Percentiles rank a stretch among this genome's conserved stretches.
Conservation (phyloP, 1,140 invertebrate genomes). For the Sitobion miscanthi region DNA sequence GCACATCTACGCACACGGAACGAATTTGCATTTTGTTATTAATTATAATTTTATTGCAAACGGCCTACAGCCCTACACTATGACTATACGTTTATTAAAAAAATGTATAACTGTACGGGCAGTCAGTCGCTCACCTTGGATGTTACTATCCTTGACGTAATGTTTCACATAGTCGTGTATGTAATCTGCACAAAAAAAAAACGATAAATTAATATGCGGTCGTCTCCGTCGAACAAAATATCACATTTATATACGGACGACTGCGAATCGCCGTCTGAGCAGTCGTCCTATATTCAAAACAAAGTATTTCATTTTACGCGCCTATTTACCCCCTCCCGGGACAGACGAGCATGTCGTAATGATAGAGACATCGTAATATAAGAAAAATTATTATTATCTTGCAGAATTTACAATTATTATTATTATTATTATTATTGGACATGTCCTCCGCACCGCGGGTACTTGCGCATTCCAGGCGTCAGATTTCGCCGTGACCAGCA, state of each 20-base stretch:
- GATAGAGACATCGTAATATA: not conserved
- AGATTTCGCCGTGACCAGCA: not conserved
- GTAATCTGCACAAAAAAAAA: slow-evolving; percentile 28
- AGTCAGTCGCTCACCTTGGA: slow-evolving; percentile 14
- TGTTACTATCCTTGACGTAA: slow-evolving; percentile 27
- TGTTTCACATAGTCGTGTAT: slow-evolving; percentile 48
- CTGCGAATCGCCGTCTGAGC: not conserved
- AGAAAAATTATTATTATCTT: not conserved
- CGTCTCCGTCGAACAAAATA: not conserved
- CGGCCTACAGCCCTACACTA: not conserved
- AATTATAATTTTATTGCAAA: not conserved
- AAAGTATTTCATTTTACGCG: not conserved
- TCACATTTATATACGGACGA: not conserved
- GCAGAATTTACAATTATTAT: slow-evolving; percentile 20
- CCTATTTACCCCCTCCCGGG: not conserved
- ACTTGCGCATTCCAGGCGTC: not conserved
- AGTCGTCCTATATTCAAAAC: not conserved
- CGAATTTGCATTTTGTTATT: not conserved
- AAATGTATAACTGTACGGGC: not conserved
- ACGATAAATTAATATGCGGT: not conserved
- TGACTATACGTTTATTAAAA: not conserved
- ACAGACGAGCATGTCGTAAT: not conserved
- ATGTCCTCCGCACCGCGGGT: not conserved
- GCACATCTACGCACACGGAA: not conserved
- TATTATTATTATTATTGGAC: not conserved